Evolutionary conservation across 2,888 invertebrate genomes (phyloP).

Genomic region (Macropis europaea): DNA sequence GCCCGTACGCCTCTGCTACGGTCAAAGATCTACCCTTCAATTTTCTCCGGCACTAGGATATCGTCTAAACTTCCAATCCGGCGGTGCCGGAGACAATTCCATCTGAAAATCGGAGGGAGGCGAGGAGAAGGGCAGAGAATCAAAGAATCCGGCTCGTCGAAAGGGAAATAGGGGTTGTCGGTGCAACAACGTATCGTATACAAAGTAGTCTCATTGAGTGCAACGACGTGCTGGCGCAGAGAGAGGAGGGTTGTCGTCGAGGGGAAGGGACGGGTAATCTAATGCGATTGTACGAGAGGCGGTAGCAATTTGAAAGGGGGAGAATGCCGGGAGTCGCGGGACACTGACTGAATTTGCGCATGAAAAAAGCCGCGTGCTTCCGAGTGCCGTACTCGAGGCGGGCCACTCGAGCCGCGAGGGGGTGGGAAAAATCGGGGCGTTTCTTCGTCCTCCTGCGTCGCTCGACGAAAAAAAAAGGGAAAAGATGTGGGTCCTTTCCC

Average conservation of each 20-base stretch:
- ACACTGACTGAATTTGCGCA: slow-evolving; percentile 56
- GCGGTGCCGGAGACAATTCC: not conserved
- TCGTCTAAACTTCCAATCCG: too few species aligned
- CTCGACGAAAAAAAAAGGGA: slow-evolving; percentile 16
- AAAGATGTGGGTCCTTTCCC: not conserved
- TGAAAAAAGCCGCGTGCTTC: slow-evolving; percentile 48
- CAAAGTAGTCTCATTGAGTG: slow-evolving; percentile 11
- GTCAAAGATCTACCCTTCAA: too few species aligned
- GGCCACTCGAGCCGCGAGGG: slow-evolving; percentile 37
- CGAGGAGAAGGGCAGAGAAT: not conserved
- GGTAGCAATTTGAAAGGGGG: slow-evolving; percentile 34
- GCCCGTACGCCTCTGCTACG: too few species aligned
- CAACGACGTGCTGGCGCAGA: slow-evolving; percentile 10
- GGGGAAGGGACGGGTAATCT: slow-evolving; percentile 46
- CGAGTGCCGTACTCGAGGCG: slow-evolving; percentile 50
- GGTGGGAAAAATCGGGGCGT: slow-evolving; percentile 37
- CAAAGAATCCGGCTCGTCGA: slow-evolving; percentile 9
- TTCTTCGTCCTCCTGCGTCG: slow-evolving; percentile 15
- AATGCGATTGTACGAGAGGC: slow-evolving; percentile 56
- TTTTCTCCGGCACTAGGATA: too few species aligned
- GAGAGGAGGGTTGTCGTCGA: slow-evolving; percentile 13
- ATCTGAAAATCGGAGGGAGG: not conserved
- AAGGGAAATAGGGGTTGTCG: not conserved
- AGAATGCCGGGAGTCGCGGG: slow-evolving; percentile 36
- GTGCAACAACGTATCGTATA: slow-evolving; percentile 19